Conservation (phyloP, 1,140 invertebrate genomes). For the Leptinotarsa defecta region DNA sequence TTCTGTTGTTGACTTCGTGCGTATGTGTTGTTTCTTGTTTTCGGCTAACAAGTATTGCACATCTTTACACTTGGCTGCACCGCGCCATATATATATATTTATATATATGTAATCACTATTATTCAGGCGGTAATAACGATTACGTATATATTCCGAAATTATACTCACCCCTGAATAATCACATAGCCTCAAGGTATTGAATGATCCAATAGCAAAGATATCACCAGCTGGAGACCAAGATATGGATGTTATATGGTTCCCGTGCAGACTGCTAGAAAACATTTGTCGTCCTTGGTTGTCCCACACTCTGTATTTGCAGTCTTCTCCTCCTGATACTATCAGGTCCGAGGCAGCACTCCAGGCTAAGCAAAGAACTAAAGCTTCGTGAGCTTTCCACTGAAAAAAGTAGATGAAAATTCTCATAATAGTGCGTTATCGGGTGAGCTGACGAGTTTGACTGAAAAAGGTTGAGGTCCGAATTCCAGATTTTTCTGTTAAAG, state of each 20-base stretch:
- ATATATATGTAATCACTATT: too few relatives aligned
- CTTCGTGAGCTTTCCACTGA: slow-evolving; percentile 97
- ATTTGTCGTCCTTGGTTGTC: slow-evolving; percentile 86
- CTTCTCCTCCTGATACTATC: slow-evolving; percentile 93
- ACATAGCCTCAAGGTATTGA: slow-evolving; percentile 89
- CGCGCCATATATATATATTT: too few relatives aligned
- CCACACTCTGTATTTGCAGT: slow-evolving; percentile 95
- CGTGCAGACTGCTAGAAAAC: slow-evolving; percentile 79
- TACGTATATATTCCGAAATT: too few relatives aligned
- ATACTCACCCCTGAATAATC: slow-evolving; percentile 86
- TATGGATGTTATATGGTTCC: slow-evolving; percentile 89
- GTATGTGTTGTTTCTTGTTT: too few relatives aligned
- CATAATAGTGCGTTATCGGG: too few relatives aligned
- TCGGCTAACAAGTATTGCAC: too few relatives aligned
- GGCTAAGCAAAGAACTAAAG: slow-evolving; percentile 81
- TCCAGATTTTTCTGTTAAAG: not conserved
- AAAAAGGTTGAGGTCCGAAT: not conserved
- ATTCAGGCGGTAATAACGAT: too few relatives aligned
- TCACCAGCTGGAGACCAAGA: slow-evolving; percentile 90
- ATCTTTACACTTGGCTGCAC: too few relatives aligned
- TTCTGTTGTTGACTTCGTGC: too few relatives aligned
- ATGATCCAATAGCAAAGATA: slow-evolving; percentile 91
- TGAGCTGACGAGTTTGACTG: too few relatives aligned
- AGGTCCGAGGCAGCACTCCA: slow-evolving; percentile 89
- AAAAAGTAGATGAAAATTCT: slow-evolving; percentile 48